These are phyloP conservation scores for Eubucco bourcierii DNA, from an alignment of 2,113 vertebrate species.

Conservation along the genomic window DNA sequence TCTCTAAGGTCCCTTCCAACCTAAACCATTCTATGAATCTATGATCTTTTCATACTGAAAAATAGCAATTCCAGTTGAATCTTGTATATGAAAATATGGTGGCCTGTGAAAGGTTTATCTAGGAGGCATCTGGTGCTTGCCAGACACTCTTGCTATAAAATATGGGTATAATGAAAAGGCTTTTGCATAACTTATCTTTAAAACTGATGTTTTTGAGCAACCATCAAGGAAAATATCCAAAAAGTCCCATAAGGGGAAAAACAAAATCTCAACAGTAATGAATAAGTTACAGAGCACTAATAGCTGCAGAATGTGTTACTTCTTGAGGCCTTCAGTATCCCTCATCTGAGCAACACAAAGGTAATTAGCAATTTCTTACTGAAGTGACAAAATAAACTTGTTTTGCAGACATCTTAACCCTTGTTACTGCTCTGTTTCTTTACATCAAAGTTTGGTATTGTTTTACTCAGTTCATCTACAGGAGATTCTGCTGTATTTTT, in stretches of 20 bases:
- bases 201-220: background rate
- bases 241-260: background rate
- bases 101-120: background rate
- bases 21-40: too few relatives aligned
- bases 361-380: background rate
- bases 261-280: background rate
- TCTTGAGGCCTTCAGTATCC: constrained; percentile 17
- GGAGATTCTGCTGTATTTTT: background rate
- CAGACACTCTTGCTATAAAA: background rate
- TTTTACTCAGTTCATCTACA: background rate
- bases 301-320: background rate
- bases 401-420: background rate
- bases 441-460: background rate
- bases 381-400: background rate
- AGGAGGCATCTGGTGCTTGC: background rate
- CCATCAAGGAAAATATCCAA: background rate
- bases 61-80: background rate
- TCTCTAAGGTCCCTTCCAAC: too few relatives aligned
- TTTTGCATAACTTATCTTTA: background rate
- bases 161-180: background rate
- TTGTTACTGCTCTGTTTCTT: background rate
- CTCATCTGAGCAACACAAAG: background rate
- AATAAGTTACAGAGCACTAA: background rate
- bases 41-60: background rate
- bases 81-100: background rate